A percentile compares a stretch with the other conserved stretches of the same genome.
Conservation (phyloP, 2,797 vertebrate genomes). For the Pseudotriccus pelzelni region DNA sequence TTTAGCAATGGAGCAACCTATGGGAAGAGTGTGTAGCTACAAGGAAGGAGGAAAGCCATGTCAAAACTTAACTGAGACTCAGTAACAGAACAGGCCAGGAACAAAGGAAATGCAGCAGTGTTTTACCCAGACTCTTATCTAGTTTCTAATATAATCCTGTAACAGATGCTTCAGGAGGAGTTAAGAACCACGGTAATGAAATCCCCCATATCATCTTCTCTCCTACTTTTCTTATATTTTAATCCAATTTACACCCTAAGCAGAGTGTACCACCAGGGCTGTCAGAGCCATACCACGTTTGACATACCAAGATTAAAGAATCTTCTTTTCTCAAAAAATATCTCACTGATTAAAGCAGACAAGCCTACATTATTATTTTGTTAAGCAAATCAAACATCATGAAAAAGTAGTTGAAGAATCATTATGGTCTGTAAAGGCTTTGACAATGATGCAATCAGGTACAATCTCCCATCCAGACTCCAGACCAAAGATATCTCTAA, state of each 20-base stretch:
- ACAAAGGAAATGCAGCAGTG: neutral
- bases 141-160: neutral
- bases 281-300: neutral
- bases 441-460: neutral
- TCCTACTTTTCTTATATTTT: neutral
- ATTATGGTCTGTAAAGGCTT: neutral
- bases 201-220: neutral
- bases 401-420: neutral
- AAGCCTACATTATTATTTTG: neutral
- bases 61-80: neutral
- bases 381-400: neutral
- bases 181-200: neutral
- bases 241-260: neutral
- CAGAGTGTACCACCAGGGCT: neutral
- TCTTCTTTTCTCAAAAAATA: neutral
- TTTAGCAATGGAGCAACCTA: neutral
- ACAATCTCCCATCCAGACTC: neutral
- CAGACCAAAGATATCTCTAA: neutral
- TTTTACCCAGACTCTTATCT: neutral
- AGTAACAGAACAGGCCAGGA: neutral
- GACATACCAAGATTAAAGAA: neutral
- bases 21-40: neutral
- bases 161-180: neutral
- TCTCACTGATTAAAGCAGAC: neutral
- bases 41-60: neutral